Evolutionary conservation across 2,797 vertebrate genomes (phyloP), one percentile per base, ranked within the genome.

Genomic region (Loriculus beryllinus): DNA sequence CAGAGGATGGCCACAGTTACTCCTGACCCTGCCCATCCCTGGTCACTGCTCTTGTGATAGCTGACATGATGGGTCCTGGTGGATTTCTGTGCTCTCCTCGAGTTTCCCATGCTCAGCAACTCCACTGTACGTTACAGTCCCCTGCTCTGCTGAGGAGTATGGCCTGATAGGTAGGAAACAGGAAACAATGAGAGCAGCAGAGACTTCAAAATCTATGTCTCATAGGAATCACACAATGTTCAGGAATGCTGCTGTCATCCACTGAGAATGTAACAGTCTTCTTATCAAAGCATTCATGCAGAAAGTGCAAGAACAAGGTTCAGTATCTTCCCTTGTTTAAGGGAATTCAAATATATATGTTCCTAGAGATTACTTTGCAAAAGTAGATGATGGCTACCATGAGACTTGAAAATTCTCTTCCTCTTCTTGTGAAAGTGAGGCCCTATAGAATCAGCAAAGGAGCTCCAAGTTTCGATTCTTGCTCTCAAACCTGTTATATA

Each of bases 91-190:
- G 18, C 22, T 19, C 29, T 8, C 9, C 49, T 14, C 8, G 16
- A 37, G 6, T 52, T n/a, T 52, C 52, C 15, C 4, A 3, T 21
- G 4, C 25, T 37, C 70, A 22, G n/a, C 8, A 45, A 59, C 20
- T 9, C 8, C 14, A 5, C 11, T 8, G 42, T 37, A 22, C 3
- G 21, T 25, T 16, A 21, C 21, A 16, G 18, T 35, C 17, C 7
- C 14, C 20, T 2, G 12, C 25, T 28, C 26, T 2, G 11, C 42
- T 13, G 3, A 6, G 3, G 42, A 57, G 37, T 1, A 2, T 2
- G 11, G 9, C 16, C 42, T 37, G 14, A n/a, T 28, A 72, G 14
- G 12, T 19, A 88, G 28, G 31, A 76, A 81, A 67, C 4, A 39
- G 14, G 39, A 59, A 62, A 62, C 5, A 14, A 1, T 15, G 19